Evolutionary conservation across 2,888 invertebrate species (phyloP), one percentile per base, ranked within the genome.

Genomic region (Bellardia bayeri): DNA sequence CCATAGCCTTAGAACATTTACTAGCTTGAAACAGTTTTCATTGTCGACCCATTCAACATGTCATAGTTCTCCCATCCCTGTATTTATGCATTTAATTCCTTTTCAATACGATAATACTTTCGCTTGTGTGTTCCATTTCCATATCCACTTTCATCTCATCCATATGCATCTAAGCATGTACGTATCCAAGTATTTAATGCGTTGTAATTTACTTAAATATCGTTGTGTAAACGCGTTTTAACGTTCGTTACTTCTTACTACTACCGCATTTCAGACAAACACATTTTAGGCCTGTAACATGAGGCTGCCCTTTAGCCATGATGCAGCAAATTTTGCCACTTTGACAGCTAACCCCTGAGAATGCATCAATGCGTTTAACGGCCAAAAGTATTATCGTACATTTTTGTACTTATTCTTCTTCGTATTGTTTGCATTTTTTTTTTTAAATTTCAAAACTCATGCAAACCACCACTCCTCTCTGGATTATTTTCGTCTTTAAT

Each of bases 161-260:
- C 45, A 45, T n/a, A n/a, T 51, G 51, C 54, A 66, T 45, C 23
- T 49, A n/a, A 68, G 23, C 58, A 63, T 75, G 51, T 71, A 75
- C 79, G 69, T 75, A 75, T 54, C 64, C 56, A 74, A 82, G 85
- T 78, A 85, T 87, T 88, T 89, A 89, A 89, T 88, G 89, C 89
- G 88, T 85, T 87, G 88, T 88, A 89, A 89, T 89, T 89, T 88
- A 89, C 82, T 89, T 88, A 86, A 88, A 88, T 74, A 78, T 88
- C 85, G 66, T 86, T 87, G 81, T 75, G 54, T 61, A 75, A 75
- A 13, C 33, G 51, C 56, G 33, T 45, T 81, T 72, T 23, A n/a
- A 63, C 5, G 13, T 63, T 13, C 5, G 16, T 45, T 33, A 56
- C 2, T 79, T 51, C 16, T 71, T 71, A 23, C 23, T 23, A 23